A percentile compares a stretch with the other conserved stretches of the same genome.
phyloP scores from a whole-genome alignment of 2,888 invertebrate genomes.

The Buathra laborator region DNA sequence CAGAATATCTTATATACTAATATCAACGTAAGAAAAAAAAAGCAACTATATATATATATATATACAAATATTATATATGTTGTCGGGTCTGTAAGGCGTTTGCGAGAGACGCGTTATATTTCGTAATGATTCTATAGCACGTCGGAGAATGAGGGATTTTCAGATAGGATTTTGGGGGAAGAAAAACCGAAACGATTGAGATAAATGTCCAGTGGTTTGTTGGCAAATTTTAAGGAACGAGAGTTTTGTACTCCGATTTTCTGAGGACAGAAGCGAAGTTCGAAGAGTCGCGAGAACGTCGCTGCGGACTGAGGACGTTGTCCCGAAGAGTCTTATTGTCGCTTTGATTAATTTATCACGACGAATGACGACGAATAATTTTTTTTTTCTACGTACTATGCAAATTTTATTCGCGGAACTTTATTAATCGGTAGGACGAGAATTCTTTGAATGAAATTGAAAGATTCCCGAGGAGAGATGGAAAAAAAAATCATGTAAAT shows the following conservation, averaged over 20 bases:
- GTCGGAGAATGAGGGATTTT: conserved; percentile 67
- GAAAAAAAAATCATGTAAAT: not conserved
- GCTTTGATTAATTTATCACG: conserved; percentile 27
- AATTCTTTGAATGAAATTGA: conserved; percentile 39
- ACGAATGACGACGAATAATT: not conserved
- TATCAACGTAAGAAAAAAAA: conserved; percentile 72
- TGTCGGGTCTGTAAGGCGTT: conserved; percentile 61
- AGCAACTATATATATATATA: conserved; percentile 69
- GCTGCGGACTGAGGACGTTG: conserved; percentile 4
- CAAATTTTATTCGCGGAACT: conserved; percentile 15
- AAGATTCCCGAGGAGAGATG: conserved; percentile 22
- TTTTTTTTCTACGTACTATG: conserved; percentile 29
- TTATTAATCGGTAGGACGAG: conserved; percentile 6
- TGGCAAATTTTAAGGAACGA: not conserved
- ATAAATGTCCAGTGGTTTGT: conserved; percentile 15
- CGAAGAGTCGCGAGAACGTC: conserved; percentile 19
- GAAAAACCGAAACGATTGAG: conserved; percentile 4
- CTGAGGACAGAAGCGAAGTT: not conserved
- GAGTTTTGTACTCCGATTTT: not conserved
- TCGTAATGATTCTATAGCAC: conserved; percentile 69
- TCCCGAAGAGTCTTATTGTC: conserved; percentile 28
- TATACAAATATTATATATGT: conserved; percentile 66
- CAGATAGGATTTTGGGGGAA: conserved; percentile 21
- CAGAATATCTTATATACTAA: conserved; percentile 77
- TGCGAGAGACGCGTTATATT: conserved; percentile 65